phyloP scores from a whole-genome alignment of 2,888 invertebrate genomes.

The Caenorhabditis wallacei region DNA sequence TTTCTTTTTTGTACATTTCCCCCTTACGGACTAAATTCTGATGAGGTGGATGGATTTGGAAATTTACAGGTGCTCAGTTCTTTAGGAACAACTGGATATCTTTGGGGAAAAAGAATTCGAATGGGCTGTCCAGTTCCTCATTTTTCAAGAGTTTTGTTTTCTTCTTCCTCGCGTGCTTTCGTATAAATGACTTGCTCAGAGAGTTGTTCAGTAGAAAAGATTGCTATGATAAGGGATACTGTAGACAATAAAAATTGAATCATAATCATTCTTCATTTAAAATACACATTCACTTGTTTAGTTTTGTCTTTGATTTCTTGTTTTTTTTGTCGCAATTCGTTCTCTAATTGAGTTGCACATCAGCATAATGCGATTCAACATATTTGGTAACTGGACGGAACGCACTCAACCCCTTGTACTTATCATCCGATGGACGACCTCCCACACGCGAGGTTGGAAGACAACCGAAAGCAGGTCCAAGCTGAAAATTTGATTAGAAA shows the following conservation, averaged over 20 bases:
- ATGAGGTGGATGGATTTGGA: background rate
- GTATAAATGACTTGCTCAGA: background rate
- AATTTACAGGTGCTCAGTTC: background rate
- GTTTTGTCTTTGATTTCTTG: background rate
- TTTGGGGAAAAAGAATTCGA: too few relatives aligned
- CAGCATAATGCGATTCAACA: conserved; percentile 43
- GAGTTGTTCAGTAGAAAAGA: background rate
- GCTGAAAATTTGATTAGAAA: conserved; percentile 6
- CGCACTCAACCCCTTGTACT: conserved; percentile 58
- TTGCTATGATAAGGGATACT: background rate
- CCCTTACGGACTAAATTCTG: background rate
- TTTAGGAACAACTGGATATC: background rate
- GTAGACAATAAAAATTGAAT: background rate
- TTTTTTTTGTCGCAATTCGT: background rate
- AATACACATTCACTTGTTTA: background rate
- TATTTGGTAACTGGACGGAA: conserved; percentile 53
- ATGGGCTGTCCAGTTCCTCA: too few relatives aligned
- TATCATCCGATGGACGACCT: conserved; percentile 5
- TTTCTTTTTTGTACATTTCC: conserved; percentile 6
- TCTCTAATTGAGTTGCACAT: conserved; percentile 34
- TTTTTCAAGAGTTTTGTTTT: conserved; percentile 6
- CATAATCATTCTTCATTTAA: background rate
- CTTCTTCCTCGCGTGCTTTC: conserved; percentile 2
- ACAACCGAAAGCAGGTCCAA: conserved; percentile 34
- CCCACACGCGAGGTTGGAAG: background rate